Conservation (phyloP, 2,888 invertebrate genomes). For the Arge pagana region DNA sequence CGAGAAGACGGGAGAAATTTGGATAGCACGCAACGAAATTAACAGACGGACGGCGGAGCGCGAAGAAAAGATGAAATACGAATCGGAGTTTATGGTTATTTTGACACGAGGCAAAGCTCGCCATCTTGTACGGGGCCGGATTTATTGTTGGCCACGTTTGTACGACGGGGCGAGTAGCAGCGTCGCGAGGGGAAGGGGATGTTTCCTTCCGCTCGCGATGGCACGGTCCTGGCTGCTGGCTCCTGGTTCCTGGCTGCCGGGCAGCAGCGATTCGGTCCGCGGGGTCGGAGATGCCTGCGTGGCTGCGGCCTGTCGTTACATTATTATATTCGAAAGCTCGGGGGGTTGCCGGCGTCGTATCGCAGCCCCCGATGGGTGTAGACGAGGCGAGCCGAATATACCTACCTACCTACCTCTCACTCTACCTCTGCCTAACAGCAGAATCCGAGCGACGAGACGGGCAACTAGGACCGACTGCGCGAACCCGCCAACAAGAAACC, state of each 20-base stretch:
- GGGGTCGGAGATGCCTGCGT: constrained; percentile 11
- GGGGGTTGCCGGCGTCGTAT: not conserved
- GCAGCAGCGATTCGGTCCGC: constrained; percentile 11
- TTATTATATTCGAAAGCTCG: constrained; percentile 16
- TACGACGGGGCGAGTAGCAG: constrained; percentile 36
- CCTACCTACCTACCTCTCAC: not conserved
- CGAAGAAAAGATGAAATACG: too few species aligned
- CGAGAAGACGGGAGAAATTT: too few species aligned
- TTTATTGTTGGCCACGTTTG: constrained; percentile 37
- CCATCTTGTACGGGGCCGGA: constrained; percentile 45
- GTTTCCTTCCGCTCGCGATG: constrained; percentile 23
- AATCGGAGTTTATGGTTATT: constrained; percentile 47
- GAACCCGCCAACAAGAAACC: not conserved
- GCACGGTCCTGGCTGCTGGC: constrained; percentile 19
- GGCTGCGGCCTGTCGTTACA: constrained; percentile 17
- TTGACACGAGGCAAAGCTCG: constrained; percentile 40
- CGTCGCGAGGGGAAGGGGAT: constrained; percentile 23
- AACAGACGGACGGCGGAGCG: too few species aligned
- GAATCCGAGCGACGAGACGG: not conserved
- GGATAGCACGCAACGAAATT: too few species aligned
- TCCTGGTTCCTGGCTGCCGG: not conserved
- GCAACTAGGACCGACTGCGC: not conserved
- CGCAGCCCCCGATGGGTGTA: not conserved
- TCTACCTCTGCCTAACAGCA: not conserved
- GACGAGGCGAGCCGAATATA: not conserved